These are phyloP conservation scores for Anabacerthia variegaticeps DNA, from an alignment of 2,797 vertebrate genomes.

Conservation along the genomic window DNA sequence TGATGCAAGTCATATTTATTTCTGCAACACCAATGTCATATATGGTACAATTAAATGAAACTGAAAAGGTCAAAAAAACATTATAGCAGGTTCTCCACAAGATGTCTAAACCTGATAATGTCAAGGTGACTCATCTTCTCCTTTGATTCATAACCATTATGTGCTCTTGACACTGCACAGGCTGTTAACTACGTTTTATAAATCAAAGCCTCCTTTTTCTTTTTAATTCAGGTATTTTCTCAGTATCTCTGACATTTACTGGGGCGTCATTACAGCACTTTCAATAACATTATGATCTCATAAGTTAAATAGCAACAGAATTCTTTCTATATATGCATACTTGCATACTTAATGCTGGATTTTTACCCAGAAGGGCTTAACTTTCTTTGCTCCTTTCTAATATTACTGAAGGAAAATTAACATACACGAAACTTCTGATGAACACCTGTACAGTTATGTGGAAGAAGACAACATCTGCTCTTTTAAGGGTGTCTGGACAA, in stretches of 20 bases:
- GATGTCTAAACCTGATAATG: conserved; percentile 68
- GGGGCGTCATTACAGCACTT: background rate
- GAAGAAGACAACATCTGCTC: background rate
- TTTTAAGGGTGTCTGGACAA: background rate
- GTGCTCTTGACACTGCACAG: conserved; percentile 45
- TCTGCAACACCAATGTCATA: conserved; percentile 56
- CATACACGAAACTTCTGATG: background rate
- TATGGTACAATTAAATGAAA: conserved; percentile 72
- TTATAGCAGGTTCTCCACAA: conserved; percentile 60
- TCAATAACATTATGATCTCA: background rate
- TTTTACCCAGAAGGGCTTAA: background rate
- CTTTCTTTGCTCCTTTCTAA: background rate
- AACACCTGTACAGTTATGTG: background rate
- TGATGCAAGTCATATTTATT: conserved; percentile 71
- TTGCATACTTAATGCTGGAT: background rate
- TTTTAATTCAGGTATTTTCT: conserved; percentile 38
- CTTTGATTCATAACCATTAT: conserved; percentile 64
- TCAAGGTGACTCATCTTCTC: conserved; percentile 70
- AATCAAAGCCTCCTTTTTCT: background rate
- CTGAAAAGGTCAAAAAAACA: conserved; percentile 74
- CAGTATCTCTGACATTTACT: conserved; percentile 28
- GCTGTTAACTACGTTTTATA: conserved; percentile 32
- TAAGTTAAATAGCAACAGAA: background rate
- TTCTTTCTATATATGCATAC: background rate
- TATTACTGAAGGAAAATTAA: background rate